Conservation (phyloP, 2,888 invertebrate genomes). For the Pristionchus mayeri region DNA sequence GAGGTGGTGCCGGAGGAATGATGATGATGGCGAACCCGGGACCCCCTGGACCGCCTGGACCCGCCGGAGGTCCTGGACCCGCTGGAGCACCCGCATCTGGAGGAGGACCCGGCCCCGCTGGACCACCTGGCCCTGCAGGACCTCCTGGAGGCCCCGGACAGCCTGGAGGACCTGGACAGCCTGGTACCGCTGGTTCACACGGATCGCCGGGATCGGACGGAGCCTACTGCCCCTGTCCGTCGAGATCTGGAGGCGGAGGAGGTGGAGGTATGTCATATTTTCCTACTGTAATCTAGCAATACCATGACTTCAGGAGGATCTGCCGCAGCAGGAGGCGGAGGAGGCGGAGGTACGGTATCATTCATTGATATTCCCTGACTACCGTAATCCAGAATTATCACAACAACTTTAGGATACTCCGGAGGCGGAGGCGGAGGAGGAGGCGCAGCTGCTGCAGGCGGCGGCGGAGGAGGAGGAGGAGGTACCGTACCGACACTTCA, state of each 20-base stretch:
- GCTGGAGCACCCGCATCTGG: neutral
- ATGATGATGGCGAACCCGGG: slow-evolving; percentile 30
- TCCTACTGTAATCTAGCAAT: no score
- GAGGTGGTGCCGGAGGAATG: neutral
- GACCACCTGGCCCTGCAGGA: slow-evolving; percentile 13
- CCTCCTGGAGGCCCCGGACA: slow-evolving; percentile 8
- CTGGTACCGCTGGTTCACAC: neutral
- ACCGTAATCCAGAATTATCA: slow-evolving; percentile 9
- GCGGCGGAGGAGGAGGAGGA: slow-evolving; percentile 21
- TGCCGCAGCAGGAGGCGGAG: neutral
- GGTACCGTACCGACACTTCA: neutral
- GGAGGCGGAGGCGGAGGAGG: neutral
- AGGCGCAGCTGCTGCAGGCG: neutral
- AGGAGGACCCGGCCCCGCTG: neutral
- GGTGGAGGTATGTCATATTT: slow-evolving; percentile 35
- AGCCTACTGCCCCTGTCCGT: slow-evolving; percentile 40
- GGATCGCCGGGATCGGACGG: slow-evolving; percentile 39
- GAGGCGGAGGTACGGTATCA: neutral
- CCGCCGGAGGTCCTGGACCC: slow-evolving; percentile 39
- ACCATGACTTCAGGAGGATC: no score
- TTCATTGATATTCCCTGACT: neutral
- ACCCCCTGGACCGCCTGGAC: slow-evolving; percentile 35
- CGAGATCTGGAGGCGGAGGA: slow-evolving; percentile 12
- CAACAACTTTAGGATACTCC: neutral
- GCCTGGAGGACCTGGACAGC: slow-evolving; percentile 8